A percentile compares a stretch with the other conserved stretches of the same genome.
Evolutionary conservation across 1,140 invertebrate species (phyloP).

Genomic region (Lepeophtheirus salmonis): DNA sequence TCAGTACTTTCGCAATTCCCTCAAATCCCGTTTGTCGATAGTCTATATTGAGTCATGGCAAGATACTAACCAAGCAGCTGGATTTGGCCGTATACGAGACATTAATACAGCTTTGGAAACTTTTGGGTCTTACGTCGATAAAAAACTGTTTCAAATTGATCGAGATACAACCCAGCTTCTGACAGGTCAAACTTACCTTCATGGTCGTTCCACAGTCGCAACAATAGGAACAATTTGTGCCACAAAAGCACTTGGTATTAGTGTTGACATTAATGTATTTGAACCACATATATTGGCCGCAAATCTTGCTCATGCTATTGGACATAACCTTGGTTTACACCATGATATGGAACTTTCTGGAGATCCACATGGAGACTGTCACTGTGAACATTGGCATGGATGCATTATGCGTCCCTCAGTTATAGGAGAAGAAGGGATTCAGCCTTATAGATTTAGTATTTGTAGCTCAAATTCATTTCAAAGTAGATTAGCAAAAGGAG

Average conservation of each 20-base stretch:
- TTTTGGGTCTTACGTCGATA: conserved; percentile 69
- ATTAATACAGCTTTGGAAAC: conserved; percentile 62
- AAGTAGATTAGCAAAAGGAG: conserved; percentile 47
- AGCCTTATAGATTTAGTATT: conserved; percentile 79
- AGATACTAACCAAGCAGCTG: conserved; percentile 58
- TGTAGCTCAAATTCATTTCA: conserved; percentile 71
- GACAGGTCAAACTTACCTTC: conserved; percentile 58
- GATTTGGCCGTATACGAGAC: conserved; percentile 38
- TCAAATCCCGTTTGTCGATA: conserved; percentile 77
- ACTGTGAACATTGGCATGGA: conserved; percentile 75
- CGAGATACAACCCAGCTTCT: conserved; percentile 77
- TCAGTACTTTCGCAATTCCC: conserved; percentile 65
- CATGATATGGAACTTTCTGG: conserved; percentile 81
- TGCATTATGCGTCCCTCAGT: conserved; percentile 87
- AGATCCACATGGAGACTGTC: conserved; percentile 16
- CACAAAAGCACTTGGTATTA: conserved; percentile 69
- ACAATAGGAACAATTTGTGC: conserved; percentile 78
- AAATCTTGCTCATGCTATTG: conserved; percentile 88
- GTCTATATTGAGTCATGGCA: conserved; percentile 93
- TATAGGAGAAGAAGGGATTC: conserved; percentile 67
- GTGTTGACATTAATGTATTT: conserved; percentile 72
- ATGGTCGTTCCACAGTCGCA: conserved; percentile 71
- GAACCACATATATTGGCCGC: conserved; percentile 79
- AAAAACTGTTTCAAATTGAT: conserved; percentile 56
- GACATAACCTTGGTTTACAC: conserved; percentile 83